phyloP scores from a whole-genome alignment of 2,113 vertebrate genomes.

The Atherinomorus stipes region DNA sequence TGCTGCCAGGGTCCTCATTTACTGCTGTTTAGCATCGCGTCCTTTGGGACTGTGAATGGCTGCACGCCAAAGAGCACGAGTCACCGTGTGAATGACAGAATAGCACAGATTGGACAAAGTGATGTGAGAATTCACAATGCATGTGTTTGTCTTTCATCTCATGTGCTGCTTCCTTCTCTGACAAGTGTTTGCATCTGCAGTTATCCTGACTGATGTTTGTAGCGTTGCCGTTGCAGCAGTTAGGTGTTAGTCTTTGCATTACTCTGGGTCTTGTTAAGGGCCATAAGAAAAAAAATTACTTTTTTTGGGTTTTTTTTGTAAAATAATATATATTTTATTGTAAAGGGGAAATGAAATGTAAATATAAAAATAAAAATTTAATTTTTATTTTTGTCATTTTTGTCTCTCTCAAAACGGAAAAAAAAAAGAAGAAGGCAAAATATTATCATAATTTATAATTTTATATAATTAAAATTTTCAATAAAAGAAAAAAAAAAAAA shows the following conservation, averaged over 20 bases:
- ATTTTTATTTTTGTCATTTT: too few species aligned
- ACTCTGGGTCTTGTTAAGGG: conserved; percentile 55
- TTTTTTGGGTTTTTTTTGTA: too few species aligned
- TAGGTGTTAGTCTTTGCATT: conserved; percentile 51
- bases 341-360: too few species aligned
- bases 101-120: conserved; percentile 24
- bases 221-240: conserved; percentile 26
- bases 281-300: too few species aligned
- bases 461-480: too few species aligned
- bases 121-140: neutral
- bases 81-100: conserved; percentile 41
- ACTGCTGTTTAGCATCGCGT: conserved; percentile 36
- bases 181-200: conserved; percentile 24
- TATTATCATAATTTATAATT: too few species aligned
- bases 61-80: conserved; percentile 31
- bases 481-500: too few species aligned
- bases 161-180: neutral
- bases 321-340: too few species aligned
- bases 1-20: conserved; percentile 48
- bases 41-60: conserved; percentile 30
- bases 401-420: too few species aligned
- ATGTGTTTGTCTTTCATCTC: conserved; percentile 4
- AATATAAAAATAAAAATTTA: too few species aligned
- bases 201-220: conserved; percentile 16
- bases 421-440: too few species aligned